Base-by-base conservation (phyloP, 2,113 vertebrate species). In the Melanostigma gelatinosum region DNA sequence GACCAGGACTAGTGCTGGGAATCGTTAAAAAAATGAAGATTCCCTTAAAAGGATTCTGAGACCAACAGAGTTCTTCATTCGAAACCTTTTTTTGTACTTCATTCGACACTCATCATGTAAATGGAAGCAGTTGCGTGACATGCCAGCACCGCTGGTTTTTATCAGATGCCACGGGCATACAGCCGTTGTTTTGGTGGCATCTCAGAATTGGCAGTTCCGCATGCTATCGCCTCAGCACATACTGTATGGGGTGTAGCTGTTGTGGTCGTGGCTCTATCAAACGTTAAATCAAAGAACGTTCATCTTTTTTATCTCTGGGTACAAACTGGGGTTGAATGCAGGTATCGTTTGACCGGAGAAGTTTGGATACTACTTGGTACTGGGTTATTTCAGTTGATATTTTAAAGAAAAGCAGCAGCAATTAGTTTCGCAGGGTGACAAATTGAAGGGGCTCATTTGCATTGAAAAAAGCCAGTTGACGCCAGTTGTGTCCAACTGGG, bases 391-490 rank as follows among this genome's bases (percentile, higher is more conserved):
- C 54, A 12, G 54, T 55, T 11, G 54, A 55, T 27, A 27, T 12
- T 11, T 55, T 24, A 55, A 24, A 55, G 54, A 18, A 15, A 57
- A 36, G 32, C 58, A 36, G 9, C n/a, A 7, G 3, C 61, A 15
- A 72, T 42, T 24, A n/a, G 40, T 34, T 61, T 32, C 6, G 3
- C 54, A 32, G 40, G 18, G 38, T 63, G 42, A 73, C 18, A 6
- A 55, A 57, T 72, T 10, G 50, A 69, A 69, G 4, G 20, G 42
- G 18, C 20, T 85, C 20, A 80, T 82, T 82, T 85, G 54, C 63
- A 79, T n/a, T 65, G 18, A 64, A 54, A 50, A 34, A 48, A 69
- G 15, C 36, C 36, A 48, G 22, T 15, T 72, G 46, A 72, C 15
- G 29, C 29, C 40, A 66, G 52, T 76, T 76, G 22, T 34, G 15